These are phyloP conservation scores for Spheniscus humboldti DNA, from an alignment of 2,797 vertebrate species.

Conservation along the genomic window DNA sequence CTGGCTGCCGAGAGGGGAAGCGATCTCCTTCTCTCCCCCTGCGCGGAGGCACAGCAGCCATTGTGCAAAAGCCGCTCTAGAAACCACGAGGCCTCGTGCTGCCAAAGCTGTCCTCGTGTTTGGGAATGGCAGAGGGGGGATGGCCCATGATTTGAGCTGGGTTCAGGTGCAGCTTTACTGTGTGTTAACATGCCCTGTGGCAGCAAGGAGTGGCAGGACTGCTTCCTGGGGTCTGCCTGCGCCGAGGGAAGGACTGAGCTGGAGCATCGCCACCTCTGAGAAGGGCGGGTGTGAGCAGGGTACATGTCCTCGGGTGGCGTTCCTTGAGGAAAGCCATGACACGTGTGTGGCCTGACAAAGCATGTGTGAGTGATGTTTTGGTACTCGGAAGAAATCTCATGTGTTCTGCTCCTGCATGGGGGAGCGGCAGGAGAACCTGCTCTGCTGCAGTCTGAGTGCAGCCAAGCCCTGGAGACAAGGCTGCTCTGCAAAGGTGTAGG, in stretches of 20 bases:
- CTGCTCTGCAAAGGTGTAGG: accelerated
- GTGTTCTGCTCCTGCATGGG: neutral
- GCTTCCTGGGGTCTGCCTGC: neutral
- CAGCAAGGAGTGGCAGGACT: neutral
- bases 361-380: accelerated
- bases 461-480: accelerated
- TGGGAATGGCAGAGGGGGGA: neutral
- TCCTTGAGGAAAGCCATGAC: neutral
- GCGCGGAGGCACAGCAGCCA: accelerated
- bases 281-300: neutral
- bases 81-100: accelerated
- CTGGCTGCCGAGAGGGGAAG: neutral
- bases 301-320: accelerated
- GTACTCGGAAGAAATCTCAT: neutral
- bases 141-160: accelerated
- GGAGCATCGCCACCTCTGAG: neutral
- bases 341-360: neutral
- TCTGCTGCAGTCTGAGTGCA: accelerated
- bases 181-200: accelerated
- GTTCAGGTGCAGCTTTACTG: neutral
- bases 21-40: accelerated
- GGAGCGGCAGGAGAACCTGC: neutral
- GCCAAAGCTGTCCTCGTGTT: accelerated
- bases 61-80: accelerated
- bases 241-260: neutral